Evolutionary conservation across 2,113 vertebrate genomes (phyloP).

Genomic region (Oreochromis spilurus): DNA sequence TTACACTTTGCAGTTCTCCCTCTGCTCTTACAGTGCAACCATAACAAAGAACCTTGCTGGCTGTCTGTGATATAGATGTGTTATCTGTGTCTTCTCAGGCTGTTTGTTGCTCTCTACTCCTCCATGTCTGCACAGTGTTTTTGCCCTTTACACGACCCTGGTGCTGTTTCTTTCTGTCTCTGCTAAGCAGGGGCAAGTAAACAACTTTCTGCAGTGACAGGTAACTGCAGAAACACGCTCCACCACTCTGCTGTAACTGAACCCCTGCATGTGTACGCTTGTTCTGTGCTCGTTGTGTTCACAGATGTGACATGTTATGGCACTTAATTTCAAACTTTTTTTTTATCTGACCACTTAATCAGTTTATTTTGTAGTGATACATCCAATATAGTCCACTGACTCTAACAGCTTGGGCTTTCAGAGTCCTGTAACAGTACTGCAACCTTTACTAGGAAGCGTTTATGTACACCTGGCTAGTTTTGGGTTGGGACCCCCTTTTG

Average conservation of each 20-base stretch:
- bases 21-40: background rate
- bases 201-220: background rate
- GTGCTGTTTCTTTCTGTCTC: background rate
- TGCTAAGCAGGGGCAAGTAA: background rate
- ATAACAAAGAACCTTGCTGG: background rate
- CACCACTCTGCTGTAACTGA: background rate
- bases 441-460: background rate
- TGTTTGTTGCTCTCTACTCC: background rate
- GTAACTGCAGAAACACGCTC: background rate
- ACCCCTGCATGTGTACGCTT: background rate
- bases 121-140: background rate
- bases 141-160: background rate
- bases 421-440: background rate
- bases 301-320: background rate
- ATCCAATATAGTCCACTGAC: background rate
- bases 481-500: background rate
- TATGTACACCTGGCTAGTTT: background rate
- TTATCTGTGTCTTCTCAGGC: background rate
- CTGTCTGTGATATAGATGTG: background rate
- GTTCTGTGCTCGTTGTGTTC: background rate
- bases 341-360: background rate
- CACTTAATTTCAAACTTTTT: background rate
- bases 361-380: background rate
- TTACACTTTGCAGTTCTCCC: background rate
- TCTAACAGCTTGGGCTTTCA: background rate